phyloP scores from a whole-genome alignment of 1,140 invertebrate species.

The Adoxophyes honmai region DNA sequence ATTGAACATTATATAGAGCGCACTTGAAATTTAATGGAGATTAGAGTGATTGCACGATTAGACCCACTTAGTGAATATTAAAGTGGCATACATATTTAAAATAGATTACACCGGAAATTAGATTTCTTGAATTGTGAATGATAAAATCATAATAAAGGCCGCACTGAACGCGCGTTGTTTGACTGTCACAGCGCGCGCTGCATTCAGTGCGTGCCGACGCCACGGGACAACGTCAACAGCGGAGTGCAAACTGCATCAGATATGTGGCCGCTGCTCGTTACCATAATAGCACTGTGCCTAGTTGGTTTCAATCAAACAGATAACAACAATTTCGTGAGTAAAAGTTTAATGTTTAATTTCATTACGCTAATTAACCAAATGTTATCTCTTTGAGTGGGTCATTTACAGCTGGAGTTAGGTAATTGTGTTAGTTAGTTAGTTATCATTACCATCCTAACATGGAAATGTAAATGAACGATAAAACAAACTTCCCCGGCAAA shows the following conservation, averaged over 20 bases:
- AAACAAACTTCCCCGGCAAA: neutral
- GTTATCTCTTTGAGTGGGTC: conserved; percentile 1
- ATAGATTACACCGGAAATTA: conserved; percentile 29
- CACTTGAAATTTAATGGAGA: no score
- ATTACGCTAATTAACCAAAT: neutral
- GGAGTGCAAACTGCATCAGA: conserved; percentile 7
- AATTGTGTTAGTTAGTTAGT: neutral
- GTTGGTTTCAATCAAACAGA: conserved; percentile 8
- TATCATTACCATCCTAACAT: neutral
- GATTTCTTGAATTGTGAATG: conserved; percentile 20
- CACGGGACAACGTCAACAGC: neutral
- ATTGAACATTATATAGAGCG: no score
- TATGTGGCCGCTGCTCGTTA: neutral
- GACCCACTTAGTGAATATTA: no score
- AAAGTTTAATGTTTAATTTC: neutral
- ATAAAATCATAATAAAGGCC: neutral
- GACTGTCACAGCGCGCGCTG: neutral
- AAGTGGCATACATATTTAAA: neutral
- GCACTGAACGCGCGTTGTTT: neutral
- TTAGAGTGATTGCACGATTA: no score
- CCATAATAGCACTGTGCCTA: neutral
- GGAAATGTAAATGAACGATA: conserved; percentile 3
- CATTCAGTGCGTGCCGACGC: neutral
- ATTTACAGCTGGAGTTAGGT: neutral
- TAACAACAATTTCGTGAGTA: conserved; percentile 14